phyloP scores from a whole-genome alignment of 2,113 vertebrate species.

The Osmerus eperlanus region DNA sequence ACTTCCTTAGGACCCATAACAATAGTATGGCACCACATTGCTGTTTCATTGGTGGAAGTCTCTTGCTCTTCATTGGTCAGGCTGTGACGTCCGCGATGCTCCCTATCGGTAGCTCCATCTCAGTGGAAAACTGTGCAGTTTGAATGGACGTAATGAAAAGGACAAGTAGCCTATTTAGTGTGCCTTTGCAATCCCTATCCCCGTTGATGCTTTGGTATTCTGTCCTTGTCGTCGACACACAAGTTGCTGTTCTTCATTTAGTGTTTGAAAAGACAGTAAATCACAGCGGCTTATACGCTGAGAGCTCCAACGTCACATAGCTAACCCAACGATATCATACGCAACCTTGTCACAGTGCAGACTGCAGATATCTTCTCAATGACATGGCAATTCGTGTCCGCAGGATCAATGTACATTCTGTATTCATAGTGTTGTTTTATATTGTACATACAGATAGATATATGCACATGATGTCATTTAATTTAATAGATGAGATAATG shows the following conservation, averaged over 20 bases:
- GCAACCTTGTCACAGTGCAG: constrained; percentile 33
- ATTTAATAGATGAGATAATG: constrained; percentile 50
- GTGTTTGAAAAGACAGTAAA: constrained; percentile 43
- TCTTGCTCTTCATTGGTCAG: constrained; percentile 37
- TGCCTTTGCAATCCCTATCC: constrained; percentile 70
- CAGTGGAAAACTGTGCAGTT: constrained; percentile 49
- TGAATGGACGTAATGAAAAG: constrained; percentile 61
- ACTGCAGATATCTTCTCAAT: constrained; percentile 39
- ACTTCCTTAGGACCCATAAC: constrained; percentile 52
- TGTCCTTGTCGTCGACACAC: constrained; percentile 59
- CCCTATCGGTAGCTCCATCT: constrained; percentile 25
- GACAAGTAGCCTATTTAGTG: constrained; percentile 71
- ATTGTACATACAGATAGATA: constrained; percentile 77
- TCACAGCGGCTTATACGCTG: neutral
- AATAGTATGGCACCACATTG: constrained; percentile 54
- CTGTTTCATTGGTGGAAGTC: constrained; percentile 50
- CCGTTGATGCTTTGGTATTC: constrained; percentile 60
- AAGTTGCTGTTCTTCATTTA: constrained; percentile 50
- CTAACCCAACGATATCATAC: constrained; percentile 35
- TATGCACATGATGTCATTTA: constrained; percentile 72
- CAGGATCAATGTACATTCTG: constrained; percentile 67
- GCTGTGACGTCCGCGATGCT: constrained; percentile 34
- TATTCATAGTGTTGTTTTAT: constrained; percentile 73
- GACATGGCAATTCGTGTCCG: constrained; percentile 57
- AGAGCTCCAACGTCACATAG: constrained; percentile 36